Evolutionary conservation across 2,888 invertebrate species (phyloP).

Genomic region (Hydropsyche betteni): DNA sequence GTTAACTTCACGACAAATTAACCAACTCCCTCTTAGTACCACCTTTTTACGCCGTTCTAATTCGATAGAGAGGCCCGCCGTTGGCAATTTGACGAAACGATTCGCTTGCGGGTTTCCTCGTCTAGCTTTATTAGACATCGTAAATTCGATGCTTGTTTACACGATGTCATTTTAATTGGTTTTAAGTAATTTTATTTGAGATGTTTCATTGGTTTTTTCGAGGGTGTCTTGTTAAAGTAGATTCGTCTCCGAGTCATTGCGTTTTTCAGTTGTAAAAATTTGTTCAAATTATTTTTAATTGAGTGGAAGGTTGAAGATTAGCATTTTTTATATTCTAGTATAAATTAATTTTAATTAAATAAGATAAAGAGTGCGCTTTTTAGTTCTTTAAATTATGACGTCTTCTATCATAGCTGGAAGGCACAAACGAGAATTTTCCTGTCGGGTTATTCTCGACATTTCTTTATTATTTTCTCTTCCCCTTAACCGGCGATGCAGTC

Average conservation of each 20-base stretch:
- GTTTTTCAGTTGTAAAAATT: neutral
- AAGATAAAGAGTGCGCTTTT: neutral
- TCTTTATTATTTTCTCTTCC: neutral
- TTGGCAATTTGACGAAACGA: slow-evolving; percentile 7
- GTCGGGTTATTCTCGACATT: neutral
- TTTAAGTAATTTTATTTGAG: no score
- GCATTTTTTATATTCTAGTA: neutral
- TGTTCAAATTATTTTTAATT: neutral
- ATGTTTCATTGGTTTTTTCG: neutral
- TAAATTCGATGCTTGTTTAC: slow-evolving; percentile 19
- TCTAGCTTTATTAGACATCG: neutral
- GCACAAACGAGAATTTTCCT: slow-evolving; percentile 10
- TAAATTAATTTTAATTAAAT: slow-evolving; percentile 1
- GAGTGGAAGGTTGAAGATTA: neutral
- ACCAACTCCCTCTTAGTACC: neutral
- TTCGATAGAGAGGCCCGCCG: neutral
- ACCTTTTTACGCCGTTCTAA: slow-evolving; percentile 11
- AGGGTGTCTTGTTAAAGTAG: neutral
- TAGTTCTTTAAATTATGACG: neutral
- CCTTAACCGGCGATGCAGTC: slow-evolving; percentile 13
- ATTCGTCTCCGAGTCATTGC: neutral
- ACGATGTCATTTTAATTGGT: slow-evolving; percentile 2
- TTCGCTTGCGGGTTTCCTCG: slow-evolving; percentile 10
- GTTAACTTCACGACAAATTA: slow-evolving; percentile 22
- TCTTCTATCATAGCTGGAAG: neutral